Evolutionary conservation across 1,140 invertebrate species (phyloP).

Genomic region (Nymphalis io): DNA sequence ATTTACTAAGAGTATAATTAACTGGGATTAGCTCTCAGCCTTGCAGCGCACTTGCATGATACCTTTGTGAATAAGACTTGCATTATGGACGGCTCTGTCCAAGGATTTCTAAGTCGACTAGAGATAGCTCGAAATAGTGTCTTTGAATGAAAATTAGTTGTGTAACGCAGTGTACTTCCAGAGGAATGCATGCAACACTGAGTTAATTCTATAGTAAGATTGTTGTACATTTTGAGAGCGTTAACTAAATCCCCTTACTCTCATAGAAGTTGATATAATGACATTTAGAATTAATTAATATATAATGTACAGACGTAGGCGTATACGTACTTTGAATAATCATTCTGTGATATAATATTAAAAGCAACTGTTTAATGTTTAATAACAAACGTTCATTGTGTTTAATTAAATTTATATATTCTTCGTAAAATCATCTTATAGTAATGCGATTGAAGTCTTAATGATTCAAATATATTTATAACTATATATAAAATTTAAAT

Average conservation of each 20-base stretch:
- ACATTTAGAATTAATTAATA: background rate
- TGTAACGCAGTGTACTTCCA: background rate
- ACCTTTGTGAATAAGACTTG: slow-evolving; percentile 14
- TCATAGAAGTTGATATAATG: background rate
- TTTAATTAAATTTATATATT: no score
- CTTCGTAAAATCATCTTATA: no score
- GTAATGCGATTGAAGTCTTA: no score
- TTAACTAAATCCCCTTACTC: background rate
- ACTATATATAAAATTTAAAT: no score
- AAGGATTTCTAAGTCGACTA: slow-evolving; percentile 11
- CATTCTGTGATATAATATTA: no score
- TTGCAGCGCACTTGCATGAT: slow-evolving; percentile 11
- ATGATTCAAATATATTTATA: no score
- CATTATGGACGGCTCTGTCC: slow-evolving; percentile 10
- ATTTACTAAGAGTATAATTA: slow-evolving; percentile 12
- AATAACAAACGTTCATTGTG: no score
- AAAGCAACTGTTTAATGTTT: no score
- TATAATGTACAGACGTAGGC: no score
- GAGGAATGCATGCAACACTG: background rate
- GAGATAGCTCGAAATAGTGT: slow-evolving; percentile 7
- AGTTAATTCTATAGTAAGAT: background rate
- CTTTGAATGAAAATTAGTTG: slow-evolving; percentile 17
- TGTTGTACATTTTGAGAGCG: background rate
- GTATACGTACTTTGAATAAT: no score
- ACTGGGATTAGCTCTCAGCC: slow-evolving; percentile 9